Evolutionary conservation across 2,888 invertebrate genomes (phyloP).

Genomic region (Thyatira batis): DNA sequence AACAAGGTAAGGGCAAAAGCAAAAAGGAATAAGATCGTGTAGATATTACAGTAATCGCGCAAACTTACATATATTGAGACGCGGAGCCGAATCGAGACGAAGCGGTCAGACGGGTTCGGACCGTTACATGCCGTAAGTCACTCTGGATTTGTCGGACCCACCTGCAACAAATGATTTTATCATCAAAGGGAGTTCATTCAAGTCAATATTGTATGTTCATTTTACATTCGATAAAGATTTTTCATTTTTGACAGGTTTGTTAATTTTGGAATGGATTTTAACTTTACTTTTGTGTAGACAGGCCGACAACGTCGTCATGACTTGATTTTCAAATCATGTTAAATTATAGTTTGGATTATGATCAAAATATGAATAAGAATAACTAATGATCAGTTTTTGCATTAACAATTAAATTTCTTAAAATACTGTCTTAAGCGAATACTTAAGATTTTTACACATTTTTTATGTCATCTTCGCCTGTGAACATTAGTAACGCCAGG

Average conservation of each 20-base stretch:
- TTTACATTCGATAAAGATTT: not conserved
- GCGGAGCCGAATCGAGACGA: not conserved
- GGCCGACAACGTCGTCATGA: too few relatives aligned
- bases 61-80: not conserved
- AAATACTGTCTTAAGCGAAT: too few relatives aligned
- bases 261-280: not conserved
- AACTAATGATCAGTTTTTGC: too few relatives aligned
- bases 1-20: not conserved
- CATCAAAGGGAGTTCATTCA: not conserved
- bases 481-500: too few relatives aligned
- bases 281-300: too few relatives aligned
- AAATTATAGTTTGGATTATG: too few relatives aligned
- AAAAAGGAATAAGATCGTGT: not conserved
- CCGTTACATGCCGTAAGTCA: constrained; percentile 7
- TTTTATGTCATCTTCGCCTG: too few relatives aligned
- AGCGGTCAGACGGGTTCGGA: constrained; percentile 5
- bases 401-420: too few relatives aligned
- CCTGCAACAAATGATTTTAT: constrained; percentile 5
- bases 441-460: too few relatives aligned
- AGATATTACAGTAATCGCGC: not conserved
- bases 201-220: not conserved
- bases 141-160: constrained; percentile 3
- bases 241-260: not conserved
- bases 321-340: too few relatives aligned
- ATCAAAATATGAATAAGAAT: too few relatives aligned